These are phyloP conservation scores for Wasmannia auropunctata DNA, from an alignment of 1,140 invertebrate species.

Conservation along the genomic window DNA sequence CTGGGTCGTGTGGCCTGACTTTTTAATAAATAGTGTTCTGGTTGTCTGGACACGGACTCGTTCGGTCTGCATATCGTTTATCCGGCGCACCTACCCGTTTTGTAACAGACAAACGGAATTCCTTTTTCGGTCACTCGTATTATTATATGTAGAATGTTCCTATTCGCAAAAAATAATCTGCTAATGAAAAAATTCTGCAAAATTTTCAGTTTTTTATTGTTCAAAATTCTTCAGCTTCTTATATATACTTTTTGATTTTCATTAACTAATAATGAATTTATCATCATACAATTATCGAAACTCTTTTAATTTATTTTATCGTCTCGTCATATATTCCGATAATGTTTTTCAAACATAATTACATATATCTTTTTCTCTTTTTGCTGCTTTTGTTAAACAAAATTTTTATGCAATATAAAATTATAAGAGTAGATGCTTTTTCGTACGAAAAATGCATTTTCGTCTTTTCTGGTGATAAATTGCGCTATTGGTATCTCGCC, in stretches of 20 bases:
- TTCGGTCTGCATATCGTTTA: constrained; percentile 73
- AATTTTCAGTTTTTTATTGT: not conserved
- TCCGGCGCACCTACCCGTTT: constrained; percentile 65
- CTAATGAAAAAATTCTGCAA: not conserved
- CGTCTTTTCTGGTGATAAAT: constrained; percentile 72
- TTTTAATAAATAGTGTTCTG: constrained; percentile 81
- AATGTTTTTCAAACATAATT: not conserved
- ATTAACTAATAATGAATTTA: not conserved
- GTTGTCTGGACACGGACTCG: constrained; percentile 62
- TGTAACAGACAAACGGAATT: constrained; percentile 68
- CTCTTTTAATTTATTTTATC: not conserved
- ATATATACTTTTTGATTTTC: not conserved
- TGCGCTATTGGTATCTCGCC: constrained; percentile 57
- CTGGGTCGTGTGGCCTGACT: constrained; percentile 73
- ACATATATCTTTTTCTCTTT: not conserved
- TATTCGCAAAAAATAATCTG: constrained; percentile 20
- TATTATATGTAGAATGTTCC: constrained; percentile 60
- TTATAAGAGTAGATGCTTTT: not conserved
- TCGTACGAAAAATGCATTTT: not conserved
- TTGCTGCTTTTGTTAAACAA: not conserved
- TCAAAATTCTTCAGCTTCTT: not conserved
- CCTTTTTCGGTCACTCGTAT: constrained; percentile 49
- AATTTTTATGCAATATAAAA: not conserved
- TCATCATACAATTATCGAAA: not conserved
- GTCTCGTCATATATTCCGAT: not conserved